A percentile compares a stretch with the other conserved stretches of the same genome.
These are phyloP conservation scores for Eumaeus atala DNA, from an alignment of 1,140 invertebrate species.

Conservation along the genomic window DNA sequence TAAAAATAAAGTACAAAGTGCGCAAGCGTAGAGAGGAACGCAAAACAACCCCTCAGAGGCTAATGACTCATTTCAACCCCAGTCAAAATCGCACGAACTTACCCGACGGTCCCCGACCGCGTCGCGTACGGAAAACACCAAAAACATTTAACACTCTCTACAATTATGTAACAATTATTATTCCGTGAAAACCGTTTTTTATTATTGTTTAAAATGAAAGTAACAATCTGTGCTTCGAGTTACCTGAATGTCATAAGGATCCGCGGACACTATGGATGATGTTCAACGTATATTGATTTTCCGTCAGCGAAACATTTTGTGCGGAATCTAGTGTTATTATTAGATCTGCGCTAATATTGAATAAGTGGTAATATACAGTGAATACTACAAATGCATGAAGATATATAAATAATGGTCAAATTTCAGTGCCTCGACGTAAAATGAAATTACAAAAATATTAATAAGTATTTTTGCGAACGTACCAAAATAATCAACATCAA, in stretches of 20 bases:
- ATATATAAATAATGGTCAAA: not conserved
- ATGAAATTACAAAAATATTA: constrained; percentile 16
- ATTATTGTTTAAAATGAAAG: constrained; percentile 21
- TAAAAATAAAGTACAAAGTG: not conserved
- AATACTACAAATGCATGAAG: not conserved
- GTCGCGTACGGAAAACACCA: constrained; percentile 35
- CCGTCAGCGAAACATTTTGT: constrained; percentile 47
- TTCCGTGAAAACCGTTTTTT: constrained; percentile 27
- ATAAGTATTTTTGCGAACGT: no score
- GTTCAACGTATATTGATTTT: constrained; percentile 62
- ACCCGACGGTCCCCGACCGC: constrained; percentile 33
- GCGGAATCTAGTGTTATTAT: constrained; percentile 56
- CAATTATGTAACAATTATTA: constrained; percentile 57
- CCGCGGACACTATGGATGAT: constrained; percentile 31
- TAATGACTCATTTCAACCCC: constrained; percentile 58
- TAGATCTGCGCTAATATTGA: constrained; percentile 45
- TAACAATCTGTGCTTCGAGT: constrained; percentile 17
- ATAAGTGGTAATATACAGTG: constrained; percentile 34
- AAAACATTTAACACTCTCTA: constrained; percentile 50
- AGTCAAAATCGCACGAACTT: constrained; percentile 39
- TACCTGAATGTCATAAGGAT: constrained; percentile 18
- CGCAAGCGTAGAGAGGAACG: constrained; percentile 44
- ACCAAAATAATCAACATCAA: no score
- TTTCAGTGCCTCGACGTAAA: constrained; percentile 27
- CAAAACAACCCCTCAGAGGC: constrained; percentile 44